These are phyloP conservation scores for Iguana delicatissima DNA, from an alignment of 2,797 vertebrate species.

Conservation along the genomic window DNA sequence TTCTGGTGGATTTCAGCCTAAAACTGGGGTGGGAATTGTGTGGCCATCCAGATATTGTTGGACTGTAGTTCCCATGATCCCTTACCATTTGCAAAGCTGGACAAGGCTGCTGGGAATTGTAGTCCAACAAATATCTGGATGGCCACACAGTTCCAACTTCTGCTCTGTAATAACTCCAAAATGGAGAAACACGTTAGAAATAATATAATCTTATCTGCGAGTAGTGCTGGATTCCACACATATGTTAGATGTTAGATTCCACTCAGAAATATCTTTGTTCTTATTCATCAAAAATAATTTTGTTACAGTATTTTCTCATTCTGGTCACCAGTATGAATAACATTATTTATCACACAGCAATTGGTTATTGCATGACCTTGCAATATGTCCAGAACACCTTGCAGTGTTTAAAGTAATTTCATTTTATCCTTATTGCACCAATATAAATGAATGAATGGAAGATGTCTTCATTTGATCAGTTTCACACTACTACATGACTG, in stretches of 20 bases:
- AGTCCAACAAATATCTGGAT: background rate
- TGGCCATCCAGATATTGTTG: background rate
- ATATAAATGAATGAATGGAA: slow-evolving; percentile 67
- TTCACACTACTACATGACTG: slow-evolving; percentile 68
- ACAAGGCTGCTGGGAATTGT: no score
- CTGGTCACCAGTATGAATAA: slow-evolving; percentile 8
- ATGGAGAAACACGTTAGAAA: background rate
- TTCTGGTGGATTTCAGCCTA: background rate
- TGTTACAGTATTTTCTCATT: slow-evolving; percentile 26
- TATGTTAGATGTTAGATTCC: background rate
- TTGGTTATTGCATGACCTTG: slow-evolving; percentile 47
- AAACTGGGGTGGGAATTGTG: background rate
- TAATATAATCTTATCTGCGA: background rate
- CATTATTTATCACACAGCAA: slow-evolving; percentile 36
- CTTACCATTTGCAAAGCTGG: no score
- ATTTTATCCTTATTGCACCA: slow-evolving; percentile 47
- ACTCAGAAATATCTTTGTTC: background rate
- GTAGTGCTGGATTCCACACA: background rate
- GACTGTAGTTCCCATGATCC: no score
- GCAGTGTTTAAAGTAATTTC: slow-evolving; percentile 52
- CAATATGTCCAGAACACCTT: slow-evolving; percentile 38
- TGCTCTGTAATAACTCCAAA: background rate
- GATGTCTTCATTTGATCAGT: slow-evolving; percentile 74
- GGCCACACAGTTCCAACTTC: background rate
- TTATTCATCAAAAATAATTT: background rate